Base-by-base conservation (phyloP, 1,140 invertebrate species). In the Platorchestia sp. region DNA sequence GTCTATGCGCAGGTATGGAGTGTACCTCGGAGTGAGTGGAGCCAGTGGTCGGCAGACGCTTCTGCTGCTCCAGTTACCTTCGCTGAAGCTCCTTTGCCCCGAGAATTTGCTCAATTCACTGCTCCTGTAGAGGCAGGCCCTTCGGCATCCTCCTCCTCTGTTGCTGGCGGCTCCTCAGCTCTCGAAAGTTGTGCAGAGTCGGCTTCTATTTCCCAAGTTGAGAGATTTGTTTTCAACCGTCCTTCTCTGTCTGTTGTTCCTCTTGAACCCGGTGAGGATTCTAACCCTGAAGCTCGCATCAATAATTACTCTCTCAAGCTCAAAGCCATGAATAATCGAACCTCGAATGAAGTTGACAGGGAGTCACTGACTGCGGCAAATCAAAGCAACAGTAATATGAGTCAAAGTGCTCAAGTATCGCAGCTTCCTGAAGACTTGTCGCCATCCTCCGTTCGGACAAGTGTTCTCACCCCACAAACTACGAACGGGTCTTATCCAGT, bases 1-100 rank as follows among this genome's bases (percentile, higher is more conserved):
- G 87, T 89, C 87, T 89, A 27, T 89, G 87, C 87, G 87, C 87
- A 89, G 87, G 87, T 89, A 89, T 89, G 87, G 87, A 89, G 87
- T 27, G 16, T 89, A 44, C n/a, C 87, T 22, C n/a, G 87, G 87
- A 41, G 43, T 10, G 87, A 89, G 43, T 89, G 87, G 87, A 44
- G 42, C 87, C 87, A 42, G 41, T 89, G 87, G 87, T 89, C 87
- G 41, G 14, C 87, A 42, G 87, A 89, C 14, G 87, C 87, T 16
- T 89, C 87, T 89, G 59, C 59, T 27, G 14, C 59, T 75, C 59
- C 59, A 3, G 59, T 75, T 27, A 19, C 59, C 59, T 75, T 75
- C 59, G 59, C 59, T 75, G 59, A 75, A 75, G 59, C 59, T 75
- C 59, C 59, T 75, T 19, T 75, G 59, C 59, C 59, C 1, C 59